Conservation (phyloP, 2,797 vertebrate genomes). For the Trichosurus vulpecula region DNA sequence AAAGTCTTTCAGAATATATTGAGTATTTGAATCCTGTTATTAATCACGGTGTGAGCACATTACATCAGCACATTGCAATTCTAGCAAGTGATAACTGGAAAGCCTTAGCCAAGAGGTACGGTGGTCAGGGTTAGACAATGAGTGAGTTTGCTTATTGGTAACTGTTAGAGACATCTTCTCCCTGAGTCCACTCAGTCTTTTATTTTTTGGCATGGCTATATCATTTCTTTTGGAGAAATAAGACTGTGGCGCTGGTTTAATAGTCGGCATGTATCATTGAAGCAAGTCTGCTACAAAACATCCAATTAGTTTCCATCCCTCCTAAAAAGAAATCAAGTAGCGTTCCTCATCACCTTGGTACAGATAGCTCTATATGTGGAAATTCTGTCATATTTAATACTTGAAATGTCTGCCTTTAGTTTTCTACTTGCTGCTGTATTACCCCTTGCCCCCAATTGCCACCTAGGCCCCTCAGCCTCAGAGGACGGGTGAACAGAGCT, state of each 20-base stretch:
- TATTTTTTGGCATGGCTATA: not conserved
- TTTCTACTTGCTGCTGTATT: slow-evolving; percentile 81
- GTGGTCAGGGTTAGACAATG: not conserved
- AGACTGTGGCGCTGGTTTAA: not conserved
- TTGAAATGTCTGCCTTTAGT: slow-evolving; percentile 81
- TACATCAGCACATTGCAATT: slow-evolving; percentile 17
- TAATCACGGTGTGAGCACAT: slow-evolving; percentile 44
- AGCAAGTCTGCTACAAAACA: not conserved
- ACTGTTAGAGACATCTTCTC: not conserved
- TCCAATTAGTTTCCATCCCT: not conserved
- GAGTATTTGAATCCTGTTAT: slow-evolving; percentile 56
- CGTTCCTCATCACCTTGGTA: slow-evolving; percentile 47
- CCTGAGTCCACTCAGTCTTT: not conserved
- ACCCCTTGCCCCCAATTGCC: slow-evolving; percentile 78
- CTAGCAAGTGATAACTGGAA: slow-evolving; percentile 58
- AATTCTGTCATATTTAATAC: slow-evolving; percentile 76
- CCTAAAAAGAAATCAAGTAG: slow-evolving; percentile 36
- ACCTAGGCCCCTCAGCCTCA: slow-evolving; percentile 83
- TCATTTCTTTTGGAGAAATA: not conserved
- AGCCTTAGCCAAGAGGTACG: slow-evolving; percentile 44
- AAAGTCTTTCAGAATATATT: not conserved
- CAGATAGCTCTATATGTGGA: slow-evolving; percentile 51
- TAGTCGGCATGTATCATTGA: not conserved
- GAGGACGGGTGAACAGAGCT: slow-evolving; percentile 88
- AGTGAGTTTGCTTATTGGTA: not conserved